These are phyloP conservation scores for Musca vetustissima DNA, from an alignment of 1,140 invertebrate species.

Conservation along the genomic window DNA sequence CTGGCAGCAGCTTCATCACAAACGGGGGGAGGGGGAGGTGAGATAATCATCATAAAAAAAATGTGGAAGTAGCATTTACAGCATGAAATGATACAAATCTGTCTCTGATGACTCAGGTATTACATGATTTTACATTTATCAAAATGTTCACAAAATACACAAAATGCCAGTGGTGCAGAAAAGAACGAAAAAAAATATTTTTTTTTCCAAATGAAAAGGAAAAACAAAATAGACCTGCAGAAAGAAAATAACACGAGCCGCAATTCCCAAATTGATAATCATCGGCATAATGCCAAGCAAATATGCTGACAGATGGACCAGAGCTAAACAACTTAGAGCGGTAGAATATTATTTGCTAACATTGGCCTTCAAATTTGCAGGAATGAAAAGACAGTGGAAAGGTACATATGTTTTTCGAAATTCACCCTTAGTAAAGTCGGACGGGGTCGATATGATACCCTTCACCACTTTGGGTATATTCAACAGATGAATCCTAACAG, in stretches of 20 bases:
- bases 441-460: too few relatives aligned
- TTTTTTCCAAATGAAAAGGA: background rate
- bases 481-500: too few relatives aligned
- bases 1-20: too few relatives aligned
- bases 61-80: background rate
- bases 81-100: too few relatives aligned
- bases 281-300: background rate
- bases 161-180: too few relatives aligned
- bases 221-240: background rate
- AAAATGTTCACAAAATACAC: too few relatives aligned
- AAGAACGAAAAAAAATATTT: too few relatives aligned
- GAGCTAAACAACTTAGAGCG: too few relatives aligned
- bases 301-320: background rate
- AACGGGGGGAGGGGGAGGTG: background rate
- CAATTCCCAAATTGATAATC: conserved; percentile 23
- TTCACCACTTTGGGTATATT: too few relatives aligned
- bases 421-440: too few relatives aligned
- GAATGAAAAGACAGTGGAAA: too few relatives aligned
- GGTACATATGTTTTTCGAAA: too few relatives aligned
- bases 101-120: conserved; percentile 2
- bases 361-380: background rate
- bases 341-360: background rate
- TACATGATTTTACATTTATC: conserved; percentile 22
- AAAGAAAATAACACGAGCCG: background rate
- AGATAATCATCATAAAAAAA: background rate